Evolutionary conservation across 37 sponge, comb jelly and placozoan genomes (phyloP), one percentile per base, ranked within the genome.

Genomic region (Mnemiopsis leidyi): DNA sequence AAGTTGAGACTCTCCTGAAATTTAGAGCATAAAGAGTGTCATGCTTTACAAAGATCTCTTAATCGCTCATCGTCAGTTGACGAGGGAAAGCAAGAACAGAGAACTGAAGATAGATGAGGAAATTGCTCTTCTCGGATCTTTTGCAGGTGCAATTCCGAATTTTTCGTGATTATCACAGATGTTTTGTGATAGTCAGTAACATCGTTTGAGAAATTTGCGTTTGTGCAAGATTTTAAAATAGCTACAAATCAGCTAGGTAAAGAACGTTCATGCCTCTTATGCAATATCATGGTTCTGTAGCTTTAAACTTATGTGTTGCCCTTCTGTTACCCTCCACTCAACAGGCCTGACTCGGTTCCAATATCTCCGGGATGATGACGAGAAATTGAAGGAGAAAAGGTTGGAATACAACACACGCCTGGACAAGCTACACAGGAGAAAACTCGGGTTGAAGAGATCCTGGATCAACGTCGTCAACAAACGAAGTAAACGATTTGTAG

Each of bases 401-500:
- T 7, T 33, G 0, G 48, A 85, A 29, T 85, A 40, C 61, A 39
- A 85, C 61, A 38, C 37, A 37, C 36, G 39, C 29, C 32, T 85
- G 18, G 90, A 85, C 24, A 38, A 85, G 30, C 48, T 85, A 25
- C 32, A 85, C 36, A 36, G 90, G 25, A 1, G 61, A 28, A 38
- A 33, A 39, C 90, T 85, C 5, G 40, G 61, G 26, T 61, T 85
- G 18, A 13, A 85, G 40, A 40, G 36, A n/a, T 36, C 33, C 28
- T 85, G 90, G 90, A 85, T 85, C 0, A 85, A 85, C 61, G 61
- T 85, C 90, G 61, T 85, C 61, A 85, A 39, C 24, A 85, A 85
- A 23, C 40, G 90, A 38, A 35, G 90, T 85, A n/a, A 79, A 38
- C n/a, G n/a, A n/a, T n/a, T 71, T 71, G 5, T 71, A 28, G 13